Base-by-base conservation (phyloP, 1,140 invertebrate genomes). In the Drosophila pallidifrons region DNA sequence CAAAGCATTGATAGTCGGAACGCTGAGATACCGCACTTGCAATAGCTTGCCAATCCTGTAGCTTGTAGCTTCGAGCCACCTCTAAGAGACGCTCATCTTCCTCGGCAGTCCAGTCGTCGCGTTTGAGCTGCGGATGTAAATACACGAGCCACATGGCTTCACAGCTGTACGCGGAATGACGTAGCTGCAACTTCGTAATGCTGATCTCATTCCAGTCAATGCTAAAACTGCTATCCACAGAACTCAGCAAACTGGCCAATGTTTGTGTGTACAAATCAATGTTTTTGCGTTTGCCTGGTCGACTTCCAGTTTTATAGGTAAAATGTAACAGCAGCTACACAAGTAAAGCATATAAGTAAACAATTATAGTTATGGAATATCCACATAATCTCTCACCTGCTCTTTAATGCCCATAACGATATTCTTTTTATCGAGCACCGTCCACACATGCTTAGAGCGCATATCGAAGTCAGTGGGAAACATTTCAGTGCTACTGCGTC, bases 121-220 rank as follows among this genome's bases (percentile, higher is more conserved):
- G 96, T 60, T 95, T 96, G 11, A 96, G 93, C 5, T 93, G 81
- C 0, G 96, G 96, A 81, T 95, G 94, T 58, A 96, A 79, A 81
- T 94, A 96, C 13, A 95, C 92, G 61, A 94, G 94, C 96, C 96
- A 96, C 83, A 96, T 94, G 0, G 94, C 93, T 47, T 93, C 81
- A 79, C 94, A 95, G 80, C 94, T 95, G 1, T 92, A 87, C 0
- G 93, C 80, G 0, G 93, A 93, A 75, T 94, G 94, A 8, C 93
- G 92, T 64, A 91, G 91, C 46, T 93, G 83, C 55, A 94, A 88
- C 65, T 93, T 88, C 3, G 75, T 52, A 0, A 74, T 88, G 3
- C 94, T 93, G 55, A 95, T 94, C 78, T 86, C 72, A 35, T 77
- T 67, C 92, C 92, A 93, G 58, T 92, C 87, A 30, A 93, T 91